phyloP scores from a whole-genome alignment of 1,140 invertebrate genomes.

The Bursaphelenchus mucronatus region DNA sequence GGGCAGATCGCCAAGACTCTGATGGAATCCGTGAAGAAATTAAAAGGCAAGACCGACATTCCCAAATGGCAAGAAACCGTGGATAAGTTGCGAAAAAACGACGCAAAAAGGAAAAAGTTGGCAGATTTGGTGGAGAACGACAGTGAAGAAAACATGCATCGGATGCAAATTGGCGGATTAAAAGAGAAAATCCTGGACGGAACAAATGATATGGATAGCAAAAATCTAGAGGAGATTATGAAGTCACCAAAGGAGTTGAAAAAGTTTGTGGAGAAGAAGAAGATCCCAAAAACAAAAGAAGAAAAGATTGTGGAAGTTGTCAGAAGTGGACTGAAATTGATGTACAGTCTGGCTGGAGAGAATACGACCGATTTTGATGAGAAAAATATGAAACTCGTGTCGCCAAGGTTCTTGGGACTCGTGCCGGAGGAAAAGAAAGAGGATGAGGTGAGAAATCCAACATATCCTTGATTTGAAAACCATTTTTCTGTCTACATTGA shows the following conservation, averaged over 20 bases:
- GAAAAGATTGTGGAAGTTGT: slow-evolving; percentile 27
- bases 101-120: slow-evolving; percentile 26
- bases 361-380: slow-evolving; percentile 44
- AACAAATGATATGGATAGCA: not conserved
- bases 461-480: too few relatives aligned
- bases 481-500: too few relatives aligned
- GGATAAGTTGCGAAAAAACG: slow-evolving; percentile 12
- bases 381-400: slow-evolving; percentile 46
- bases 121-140: slow-evolving; percentile 33
- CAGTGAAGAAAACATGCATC: slow-evolving; percentile 32
- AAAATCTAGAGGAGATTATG: slow-evolving; percentile 2
- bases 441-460: slow-evolving; percentile 26
- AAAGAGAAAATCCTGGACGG: not conserved
- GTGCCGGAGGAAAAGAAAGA: slow-evolving; percentile 24
- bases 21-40: slow-evolving; percentile 3
- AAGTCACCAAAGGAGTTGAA: not conserved
- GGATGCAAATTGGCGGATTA: too few relatives aligned
- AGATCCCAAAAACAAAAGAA: slow-evolving; percentile 19
- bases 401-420: slow-evolving; percentile 48
- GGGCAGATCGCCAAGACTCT: slow-evolving; percentile 10
- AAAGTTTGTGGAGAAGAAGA: not conserved
- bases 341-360: slow-evolving; percentile 27
- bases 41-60: slow-evolving; percentile 9
- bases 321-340: slow-evolving; percentile 41
- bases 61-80: slow-evolving; percentile 42